These are phyloP conservation scores for Amblyopsis rosae DNA, from an alignment of 2,113 vertebrate species.

Conservation along the genomic window DNA sequence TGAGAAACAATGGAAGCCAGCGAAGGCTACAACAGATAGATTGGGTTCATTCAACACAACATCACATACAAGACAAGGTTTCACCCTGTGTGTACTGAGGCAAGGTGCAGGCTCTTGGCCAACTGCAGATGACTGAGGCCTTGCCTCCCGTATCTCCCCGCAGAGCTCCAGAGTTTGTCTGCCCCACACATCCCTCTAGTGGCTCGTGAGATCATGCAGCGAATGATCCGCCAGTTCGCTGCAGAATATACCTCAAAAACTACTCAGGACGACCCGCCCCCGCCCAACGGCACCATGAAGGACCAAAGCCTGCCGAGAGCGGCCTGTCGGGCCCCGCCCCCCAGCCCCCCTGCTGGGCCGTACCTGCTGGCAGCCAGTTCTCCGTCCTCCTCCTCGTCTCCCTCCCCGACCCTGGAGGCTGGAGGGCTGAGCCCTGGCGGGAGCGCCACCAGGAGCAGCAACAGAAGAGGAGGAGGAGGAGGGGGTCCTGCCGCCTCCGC, in stretches of 20 bases:
- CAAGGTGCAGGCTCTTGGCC: too few relatives aligned
- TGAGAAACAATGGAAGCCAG: too few relatives aligned
- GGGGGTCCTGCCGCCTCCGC: constrained; percentile 80
- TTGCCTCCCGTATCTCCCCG: constrained; percentile 11
- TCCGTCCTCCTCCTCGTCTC: constrained; percentile 71
- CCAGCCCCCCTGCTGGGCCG: constrained; percentile 39
- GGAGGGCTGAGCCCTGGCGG: constrained; percentile 51
- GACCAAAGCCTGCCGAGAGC: constrained; percentile 98
- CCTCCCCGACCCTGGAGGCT: constrained; percentile 41
- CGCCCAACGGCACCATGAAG: constrained; percentile 96
- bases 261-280: constrained; percentile 98
- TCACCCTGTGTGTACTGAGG: not conserved
- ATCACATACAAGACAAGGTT: too few relatives aligned
- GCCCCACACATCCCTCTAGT: constrained; percentile 98
- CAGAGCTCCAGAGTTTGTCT: constrained; percentile 95
- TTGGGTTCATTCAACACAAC: too few relatives aligned
- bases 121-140: too few relatives aligned
- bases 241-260: constrained; percentile 99
- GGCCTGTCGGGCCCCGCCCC: constrained; percentile 80
- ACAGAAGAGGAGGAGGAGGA: constrained; percentile 33
- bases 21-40: too few relatives aligned
- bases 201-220: constrained; percentile 99
- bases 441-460: constrained; percentile 50
- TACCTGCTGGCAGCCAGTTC: constrained; percentile 31
- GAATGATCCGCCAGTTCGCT: constrained; percentile 99